Evolutionary conservation across 2,888 invertebrate species (phyloP).

Genomic region (Hanleya hanleyi): DNA sequence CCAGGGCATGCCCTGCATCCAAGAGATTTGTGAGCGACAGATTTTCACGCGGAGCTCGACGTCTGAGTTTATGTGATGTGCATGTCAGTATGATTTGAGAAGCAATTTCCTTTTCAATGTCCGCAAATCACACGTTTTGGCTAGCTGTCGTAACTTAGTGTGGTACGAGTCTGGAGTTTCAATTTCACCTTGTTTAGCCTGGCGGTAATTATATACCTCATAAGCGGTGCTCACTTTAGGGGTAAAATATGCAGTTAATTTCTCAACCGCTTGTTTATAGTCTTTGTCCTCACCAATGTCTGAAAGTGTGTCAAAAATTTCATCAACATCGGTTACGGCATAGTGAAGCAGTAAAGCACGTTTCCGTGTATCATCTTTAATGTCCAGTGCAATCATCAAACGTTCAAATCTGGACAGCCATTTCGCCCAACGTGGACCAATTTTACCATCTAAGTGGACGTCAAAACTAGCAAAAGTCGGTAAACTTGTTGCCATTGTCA

Average conservation of each 20-base stretch:
- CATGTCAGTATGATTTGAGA: constrained; percentile 5
- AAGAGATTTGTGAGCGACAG: not conserved
- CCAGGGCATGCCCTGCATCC: constrained; percentile 9
- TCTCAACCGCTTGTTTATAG: not conserved
- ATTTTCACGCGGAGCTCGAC: constrained; percentile 6
- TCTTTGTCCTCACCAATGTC: constrained; percentile 8
- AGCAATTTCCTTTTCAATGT: constrained; percentile 11
- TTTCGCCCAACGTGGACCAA: not conserved
- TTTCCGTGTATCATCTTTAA: not conserved
- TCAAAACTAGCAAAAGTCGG: not conserved
- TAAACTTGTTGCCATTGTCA: constrained; percentile 4
- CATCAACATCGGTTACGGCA: constrained; percentile 12
- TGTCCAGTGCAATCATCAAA: constrained; percentile 2
- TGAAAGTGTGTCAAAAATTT: constrained; percentile 14
- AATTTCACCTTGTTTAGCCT: not conserved
- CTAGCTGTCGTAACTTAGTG: constrained; percentile 12
- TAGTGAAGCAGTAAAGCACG: constrained; percentile 13
- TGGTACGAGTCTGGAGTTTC: constrained; percentile 12
- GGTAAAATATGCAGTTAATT: constrained; percentile 12
- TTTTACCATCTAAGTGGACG: not conserved
- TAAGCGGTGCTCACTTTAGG: constrained; percentile 7
- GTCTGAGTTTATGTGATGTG: not conserved
- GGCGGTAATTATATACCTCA: constrained; percentile 2
- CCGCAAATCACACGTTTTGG: constrained; percentile 15
- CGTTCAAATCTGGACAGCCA: constrained; percentile 15